Conservation (phyloP, 2,113 vertebrate species). For the Nothocercus nigrocapillus region DNA sequence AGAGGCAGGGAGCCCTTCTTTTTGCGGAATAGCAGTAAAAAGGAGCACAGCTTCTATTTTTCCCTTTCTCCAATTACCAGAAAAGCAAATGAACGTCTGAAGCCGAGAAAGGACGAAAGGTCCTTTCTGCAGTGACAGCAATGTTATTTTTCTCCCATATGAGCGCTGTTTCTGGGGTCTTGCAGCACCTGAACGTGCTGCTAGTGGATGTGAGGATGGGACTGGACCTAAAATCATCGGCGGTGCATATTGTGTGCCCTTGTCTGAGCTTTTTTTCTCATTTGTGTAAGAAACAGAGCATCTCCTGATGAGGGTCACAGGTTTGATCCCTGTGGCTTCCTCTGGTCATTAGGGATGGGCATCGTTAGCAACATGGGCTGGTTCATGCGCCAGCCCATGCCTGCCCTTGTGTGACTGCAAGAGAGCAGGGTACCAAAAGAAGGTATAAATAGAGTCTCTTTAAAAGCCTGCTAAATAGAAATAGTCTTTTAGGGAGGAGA, state of each 20-base stretch:
- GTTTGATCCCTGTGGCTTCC: conserved; percentile 12
- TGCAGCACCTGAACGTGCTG: background rate
- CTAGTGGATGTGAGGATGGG: background rate
- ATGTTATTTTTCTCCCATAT: background rate
- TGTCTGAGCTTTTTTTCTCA: conserved; percentile 37
- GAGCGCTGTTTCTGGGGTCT: background rate
- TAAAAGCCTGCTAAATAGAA: conserved; percentile 48
- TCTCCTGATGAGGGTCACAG: conserved; percentile 45
- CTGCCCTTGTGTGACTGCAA: conserved; percentile 51
- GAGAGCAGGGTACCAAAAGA: conserved; percentile 51
- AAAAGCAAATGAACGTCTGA: conserved; percentile 16
- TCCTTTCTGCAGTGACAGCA: background rate
- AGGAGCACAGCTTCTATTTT: background rate
- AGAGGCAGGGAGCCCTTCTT: background rate
- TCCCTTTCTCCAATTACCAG: conserved; percentile 26
- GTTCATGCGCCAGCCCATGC: background rate
- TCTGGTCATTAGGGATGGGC: conserved; percentile 40
- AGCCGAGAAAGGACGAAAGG: background rate
- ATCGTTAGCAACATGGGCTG: conserved; percentile 57
- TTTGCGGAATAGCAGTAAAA: background rate
- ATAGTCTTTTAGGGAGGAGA: conserved; percentile 43
- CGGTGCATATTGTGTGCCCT: rapidly evolving
- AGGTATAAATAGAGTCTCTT: conserved; percentile 56
- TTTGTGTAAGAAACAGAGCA: background rate
- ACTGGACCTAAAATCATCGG: background rate